Base-by-base conservation (phyloP, 2,888 invertebrate species). In the Cheilosia pagana region DNA sequence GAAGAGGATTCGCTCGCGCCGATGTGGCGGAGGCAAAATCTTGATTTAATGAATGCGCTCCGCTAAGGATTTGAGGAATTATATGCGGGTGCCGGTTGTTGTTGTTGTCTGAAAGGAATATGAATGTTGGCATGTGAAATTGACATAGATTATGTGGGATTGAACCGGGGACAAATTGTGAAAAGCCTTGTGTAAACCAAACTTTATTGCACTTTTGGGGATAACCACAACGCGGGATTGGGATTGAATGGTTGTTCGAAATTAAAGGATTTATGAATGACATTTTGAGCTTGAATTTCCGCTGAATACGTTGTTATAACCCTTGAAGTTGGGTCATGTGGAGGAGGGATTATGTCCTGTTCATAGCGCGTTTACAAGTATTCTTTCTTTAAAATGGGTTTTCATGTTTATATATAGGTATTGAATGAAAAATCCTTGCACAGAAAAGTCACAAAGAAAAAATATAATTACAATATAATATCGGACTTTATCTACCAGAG, bases 31-130 rank as follows among this genome's bases (percentile, higher is more conserved):
- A 48, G 23, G 35, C 63, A 68, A 79, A 85, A 85, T 75, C 79
- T 79, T 79, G 85, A 71, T 79, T 79, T 85, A 85, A 75, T 85
- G 79, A 75, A 60, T 79, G 74, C 57, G 63, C 23, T 50, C 65
- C 41, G 71, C 25, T 28, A 76, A 45, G 59, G 60, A 79, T 71
- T 76, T 67, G 19, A 39, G 53, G 48, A 79, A 53, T 59, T 68
- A 52, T 65, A 62, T 72, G 65, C 53, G 63, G 63, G 53, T 71
- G 53, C n/a, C 50, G 31, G 65, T 67, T 67, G 65, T 59, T 65
- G 65, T 39, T 57, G 67, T 35, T 74, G 21, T 25, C 28, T 55
- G 67, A 55, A 53, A 31, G 50, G 48, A 23, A 12, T 59, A 59
- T 41, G 63, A 35, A 19, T 57, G 63, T 70, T 70, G 55, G 70